Conservation (phyloP, 1,140 invertebrate genomes). For the Drosophila tristis region DNA sequence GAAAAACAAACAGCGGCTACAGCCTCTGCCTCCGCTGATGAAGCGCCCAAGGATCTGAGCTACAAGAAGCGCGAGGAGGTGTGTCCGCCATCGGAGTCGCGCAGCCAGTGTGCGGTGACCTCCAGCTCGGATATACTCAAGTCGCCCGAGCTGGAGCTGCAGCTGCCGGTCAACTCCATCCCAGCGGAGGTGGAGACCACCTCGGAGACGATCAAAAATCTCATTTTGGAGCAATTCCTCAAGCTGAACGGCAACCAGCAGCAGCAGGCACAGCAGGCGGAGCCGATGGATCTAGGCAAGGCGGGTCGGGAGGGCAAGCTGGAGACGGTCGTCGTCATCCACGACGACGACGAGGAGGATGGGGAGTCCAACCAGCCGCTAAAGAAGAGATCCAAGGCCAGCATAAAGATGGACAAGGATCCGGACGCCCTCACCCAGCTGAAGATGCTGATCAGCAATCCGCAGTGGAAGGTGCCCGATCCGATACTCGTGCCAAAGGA, state of each 20-base stretch:
- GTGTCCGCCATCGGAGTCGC: constrained; percentile 77
- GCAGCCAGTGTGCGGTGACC: constrained; percentile 79
- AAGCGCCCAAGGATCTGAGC: constrained; percentile 86
- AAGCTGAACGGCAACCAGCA: constrained; percentile 68
- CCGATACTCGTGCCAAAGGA: constrained; percentile 91
- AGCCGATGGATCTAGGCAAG: constrained; percentile 87
- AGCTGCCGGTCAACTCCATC: constrained; percentile 66
- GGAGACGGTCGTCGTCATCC: constrained; percentile 68
- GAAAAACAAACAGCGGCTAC: constrained; percentile 20
- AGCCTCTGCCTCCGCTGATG: constrained; percentile 71
- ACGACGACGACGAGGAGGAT: constrained; percentile 63
- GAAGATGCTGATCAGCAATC: constrained; percentile 88
- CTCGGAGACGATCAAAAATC: constrained; percentile 79
- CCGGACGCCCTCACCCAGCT: constrained; percentile 89
- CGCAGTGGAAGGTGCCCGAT: constrained; percentile 90
- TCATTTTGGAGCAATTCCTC: constrained; percentile 80
- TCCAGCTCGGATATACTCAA: constrained; percentile 75
- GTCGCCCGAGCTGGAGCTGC: constrained; percentile 54
- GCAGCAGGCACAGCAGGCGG: constrained; percentile 85
- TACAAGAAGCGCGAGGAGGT: constrained; percentile 85
- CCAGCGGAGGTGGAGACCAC: constrained; percentile 73
- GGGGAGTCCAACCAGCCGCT: constrained; percentile 86
- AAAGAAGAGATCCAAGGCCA: constrained; percentile 85
- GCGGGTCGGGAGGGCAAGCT: constrained; percentile 84
- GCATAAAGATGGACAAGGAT: constrained; percentile 84